Evolutionary conservation across 2,888 invertebrate species (phyloP).

Genomic region (Zelleria hepariella): DNA sequence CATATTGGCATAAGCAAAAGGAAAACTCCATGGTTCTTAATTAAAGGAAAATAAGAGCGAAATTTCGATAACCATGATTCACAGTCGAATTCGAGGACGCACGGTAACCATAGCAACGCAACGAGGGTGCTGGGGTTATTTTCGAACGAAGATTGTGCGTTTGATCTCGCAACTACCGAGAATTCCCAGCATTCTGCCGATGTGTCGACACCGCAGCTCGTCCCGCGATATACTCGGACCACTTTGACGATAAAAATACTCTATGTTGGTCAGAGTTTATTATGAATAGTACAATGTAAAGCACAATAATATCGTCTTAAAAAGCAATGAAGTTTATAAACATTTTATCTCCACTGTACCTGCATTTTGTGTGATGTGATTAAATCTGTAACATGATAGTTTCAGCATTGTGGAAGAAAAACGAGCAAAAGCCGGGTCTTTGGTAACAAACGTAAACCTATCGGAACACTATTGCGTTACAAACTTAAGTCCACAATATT

Average conservation of each 20-base stretch:
- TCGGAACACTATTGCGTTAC: no score
- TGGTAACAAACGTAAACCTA: no score
- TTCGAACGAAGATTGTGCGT: conserved; percentile 20
- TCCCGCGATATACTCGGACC: not conserved
- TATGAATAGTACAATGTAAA: no score
- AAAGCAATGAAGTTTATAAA: no score
- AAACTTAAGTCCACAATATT: no score
- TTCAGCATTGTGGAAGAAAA: no score
- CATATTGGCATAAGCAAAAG: not conserved
- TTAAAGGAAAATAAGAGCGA: not conserved
- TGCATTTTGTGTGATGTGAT: no score
- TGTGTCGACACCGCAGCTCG: not conserved
- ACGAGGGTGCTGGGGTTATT: conserved; percentile 27
- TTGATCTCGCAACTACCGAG: conserved; percentile 29
- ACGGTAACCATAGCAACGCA: conserved; percentile 40
- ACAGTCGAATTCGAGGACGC: not conserved
- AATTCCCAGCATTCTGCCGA: not conserved
- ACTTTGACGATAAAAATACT: not conserved
- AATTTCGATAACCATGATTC: not conserved
- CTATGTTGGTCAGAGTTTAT: not conserved
- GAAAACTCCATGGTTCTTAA: not conserved
- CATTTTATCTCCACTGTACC: no score
- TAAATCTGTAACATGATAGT: no score
- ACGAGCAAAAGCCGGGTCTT: no score
- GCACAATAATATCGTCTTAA: no score